A percentile compares a stretch with the other conserved stretches of the same genome.
phyloP scores from a whole-genome alignment of 1,140 invertebrate genomes.

The Drosophila arawakana region DNA sequence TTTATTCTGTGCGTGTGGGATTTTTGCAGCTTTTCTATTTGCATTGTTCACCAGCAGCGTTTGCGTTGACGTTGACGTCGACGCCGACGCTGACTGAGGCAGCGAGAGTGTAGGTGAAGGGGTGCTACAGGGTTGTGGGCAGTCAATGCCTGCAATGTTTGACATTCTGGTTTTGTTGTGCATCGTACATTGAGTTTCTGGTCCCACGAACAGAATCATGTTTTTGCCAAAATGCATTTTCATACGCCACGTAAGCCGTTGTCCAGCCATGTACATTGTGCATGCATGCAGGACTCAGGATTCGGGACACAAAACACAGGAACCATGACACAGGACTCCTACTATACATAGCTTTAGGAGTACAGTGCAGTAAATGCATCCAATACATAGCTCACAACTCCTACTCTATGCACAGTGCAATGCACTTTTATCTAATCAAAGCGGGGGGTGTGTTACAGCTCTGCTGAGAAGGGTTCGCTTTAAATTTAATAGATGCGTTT shows the following conservation, averaged over 20 bases:
- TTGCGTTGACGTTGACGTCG: not conserved
- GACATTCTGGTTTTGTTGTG: constrained; percentile 71
- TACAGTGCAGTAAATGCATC: constrained; percentile 16
- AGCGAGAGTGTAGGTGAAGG: constrained; percentile 9
- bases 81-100: not conserved
- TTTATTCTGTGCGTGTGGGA: constrained; percentile 45
- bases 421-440: constrained; percentile 80
- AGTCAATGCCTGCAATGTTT: constrained; percentile 66
- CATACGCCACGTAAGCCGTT: constrained; percentile 73
- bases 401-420: constrained; percentile 51
- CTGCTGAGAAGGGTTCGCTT: constrained; percentile 61
- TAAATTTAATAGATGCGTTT: constrained; percentile 76
- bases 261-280: constrained; percentile 50
- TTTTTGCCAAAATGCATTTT: constrained; percentile 82
- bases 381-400: constrained; percentile 24
- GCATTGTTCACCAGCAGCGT: constrained; percentile 62
- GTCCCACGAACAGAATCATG: constrained; percentile 55
- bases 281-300: constrained; percentile 49
- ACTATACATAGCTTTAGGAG: too few relatives aligned
- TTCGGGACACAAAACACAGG: constrained; percentile 23
- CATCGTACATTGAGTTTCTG: constrained; percentile 24
- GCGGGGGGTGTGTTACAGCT: not conserved
- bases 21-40: constrained; percentile 77
- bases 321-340: not conserved
- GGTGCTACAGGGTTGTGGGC: not conserved